Evolutionary conservation across 2,888 invertebrate species (phyloP), one percentile per base, ranked within the genome.

Genomic region (Seira ritae): DNA sequence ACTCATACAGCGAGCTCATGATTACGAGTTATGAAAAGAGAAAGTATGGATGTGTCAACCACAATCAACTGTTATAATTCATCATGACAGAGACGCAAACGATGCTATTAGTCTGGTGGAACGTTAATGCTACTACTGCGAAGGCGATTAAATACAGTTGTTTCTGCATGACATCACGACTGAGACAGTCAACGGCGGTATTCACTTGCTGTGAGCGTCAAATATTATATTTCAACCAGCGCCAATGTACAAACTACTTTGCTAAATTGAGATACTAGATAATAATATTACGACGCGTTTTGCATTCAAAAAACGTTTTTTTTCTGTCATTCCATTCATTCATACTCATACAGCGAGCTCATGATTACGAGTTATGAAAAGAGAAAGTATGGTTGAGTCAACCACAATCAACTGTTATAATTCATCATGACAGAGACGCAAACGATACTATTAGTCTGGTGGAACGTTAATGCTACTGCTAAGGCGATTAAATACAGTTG

Each of bases 21-120:
- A 50, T 50, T 50, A 8, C 50, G 6, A 50, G 50, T 50, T 50
- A 15, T 50, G 15, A 50, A 50, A n/a, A 50, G 50, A 50, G 50
- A 50, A 50, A 50, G 50, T 50, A n/a, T 50, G 50, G 50, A 50
- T 50, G 50, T n/a, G 17, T n/a, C 50, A 50, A 50, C 6, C 50
- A 50, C 50, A 50, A 50, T 50, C 50, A 50, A 50, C 50, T 15
- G 12, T 50, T 50, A 50, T 50, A 8, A 8, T 12, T 50, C 3
- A 50, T 50, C 50, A 3, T 50, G 50, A n/a, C 50, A 50, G 15
- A 50, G 50, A 50, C 50, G 50, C 50, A 50, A 50, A 50, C 50
- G 50, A 15, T 50, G 50, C 50, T 50, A 50, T 50, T 50, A 50
- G 50, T n/a, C 12, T 50, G 50, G 50, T 2, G 15, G 50, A 50